Conservation (phyloP, 2,113 vertebrate genomes). For the Bambusicola thoracicus region DNA sequence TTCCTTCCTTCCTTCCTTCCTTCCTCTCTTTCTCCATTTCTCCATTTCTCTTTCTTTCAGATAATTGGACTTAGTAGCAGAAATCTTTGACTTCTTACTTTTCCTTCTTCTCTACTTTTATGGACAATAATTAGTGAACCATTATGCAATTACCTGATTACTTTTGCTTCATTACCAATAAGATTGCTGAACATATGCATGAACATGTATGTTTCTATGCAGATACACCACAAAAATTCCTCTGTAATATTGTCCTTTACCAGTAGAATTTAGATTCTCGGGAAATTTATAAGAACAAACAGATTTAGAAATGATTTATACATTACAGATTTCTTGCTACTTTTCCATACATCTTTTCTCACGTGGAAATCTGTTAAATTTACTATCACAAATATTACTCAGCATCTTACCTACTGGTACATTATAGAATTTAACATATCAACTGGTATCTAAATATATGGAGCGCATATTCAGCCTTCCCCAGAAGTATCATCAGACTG, state of each 20-base stretch:
- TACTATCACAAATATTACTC: not conserved
- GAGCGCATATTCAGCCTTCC: not conserved
- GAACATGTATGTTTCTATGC: not conserved
- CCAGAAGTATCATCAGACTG: rapidly evolving
- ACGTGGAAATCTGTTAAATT: not conserved
- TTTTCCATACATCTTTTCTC: not conserved
- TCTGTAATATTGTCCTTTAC: not conserved
- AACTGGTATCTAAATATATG: not conserved
- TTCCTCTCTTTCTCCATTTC: no score
- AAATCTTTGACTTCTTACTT: not conserved
- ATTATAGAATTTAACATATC: not conserved
- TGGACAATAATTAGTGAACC: conserved; percentile 37
- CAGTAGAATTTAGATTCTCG: not conserved
- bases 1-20: no score
- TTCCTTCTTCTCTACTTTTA: not conserved
- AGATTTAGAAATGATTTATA: not conserved
- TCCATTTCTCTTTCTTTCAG: no score
- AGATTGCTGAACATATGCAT: not conserved
- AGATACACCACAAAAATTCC: not conserved
- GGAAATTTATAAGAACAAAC: not conserved
- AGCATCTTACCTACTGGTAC: not conserved
- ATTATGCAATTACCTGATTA: conserved; percentile 30
- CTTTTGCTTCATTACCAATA: conserved; percentile 21
- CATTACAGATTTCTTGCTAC: not conserved
- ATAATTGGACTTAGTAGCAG: not conserved